Percentiles rank a stretch among this genome's conserved stretches.
phyloP scores from a whole-genome alignment of 37 sponge, comb jelly and placozoan species.

The Axinella damicornis region DNA sequence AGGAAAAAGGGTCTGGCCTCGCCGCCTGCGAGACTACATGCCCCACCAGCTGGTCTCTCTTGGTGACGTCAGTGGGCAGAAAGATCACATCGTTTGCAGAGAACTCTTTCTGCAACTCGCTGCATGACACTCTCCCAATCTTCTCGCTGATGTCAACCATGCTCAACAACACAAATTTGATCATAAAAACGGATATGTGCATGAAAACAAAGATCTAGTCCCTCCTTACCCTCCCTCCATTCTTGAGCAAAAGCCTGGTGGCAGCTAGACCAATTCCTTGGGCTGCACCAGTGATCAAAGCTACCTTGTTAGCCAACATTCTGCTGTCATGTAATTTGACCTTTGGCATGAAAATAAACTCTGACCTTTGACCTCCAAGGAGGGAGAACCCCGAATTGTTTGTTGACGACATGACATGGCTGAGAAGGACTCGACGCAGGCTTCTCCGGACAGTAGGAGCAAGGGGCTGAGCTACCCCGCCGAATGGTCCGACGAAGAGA shows the following conservation, averaged over 20 bases:
- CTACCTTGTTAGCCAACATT: conserved; percentile 50
- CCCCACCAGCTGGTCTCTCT: conserved; percentile 45
- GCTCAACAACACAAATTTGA: conserved; percentile 41
- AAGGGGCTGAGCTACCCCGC: conserved; percentile 35
- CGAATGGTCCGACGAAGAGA: conserved; percentile 69
- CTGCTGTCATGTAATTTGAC: too few species aligned
- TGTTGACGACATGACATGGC: too few species aligned
- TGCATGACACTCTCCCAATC: conserved; percentile 25
- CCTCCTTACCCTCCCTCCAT: conserved; percentile 60
- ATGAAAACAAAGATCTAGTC: neutral
- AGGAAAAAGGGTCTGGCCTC: too few species aligned
- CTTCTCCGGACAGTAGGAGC: too few species aligned
- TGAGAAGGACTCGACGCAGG: too few species aligned
- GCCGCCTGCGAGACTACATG: too few species aligned
- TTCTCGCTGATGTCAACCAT: conserved; percentile 57
- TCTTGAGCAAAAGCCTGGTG: conserved; percentile 44
- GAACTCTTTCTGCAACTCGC: conserved; percentile 44
- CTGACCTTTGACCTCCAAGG: too few species aligned
- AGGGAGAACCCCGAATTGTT: too few species aligned
- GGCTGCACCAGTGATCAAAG: conserved; percentile 84
- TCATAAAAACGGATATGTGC: too few species aligned
- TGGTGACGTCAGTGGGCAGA: conserved; percentile 56
- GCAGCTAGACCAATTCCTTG: conserved; percentile 82
- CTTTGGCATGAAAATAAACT: too few species aligned
- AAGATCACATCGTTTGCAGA: conserved; percentile 43